Conservation (phyloP, 2,797 vertebrate species). For the Microctenopoma stevenorrisi region DNA sequence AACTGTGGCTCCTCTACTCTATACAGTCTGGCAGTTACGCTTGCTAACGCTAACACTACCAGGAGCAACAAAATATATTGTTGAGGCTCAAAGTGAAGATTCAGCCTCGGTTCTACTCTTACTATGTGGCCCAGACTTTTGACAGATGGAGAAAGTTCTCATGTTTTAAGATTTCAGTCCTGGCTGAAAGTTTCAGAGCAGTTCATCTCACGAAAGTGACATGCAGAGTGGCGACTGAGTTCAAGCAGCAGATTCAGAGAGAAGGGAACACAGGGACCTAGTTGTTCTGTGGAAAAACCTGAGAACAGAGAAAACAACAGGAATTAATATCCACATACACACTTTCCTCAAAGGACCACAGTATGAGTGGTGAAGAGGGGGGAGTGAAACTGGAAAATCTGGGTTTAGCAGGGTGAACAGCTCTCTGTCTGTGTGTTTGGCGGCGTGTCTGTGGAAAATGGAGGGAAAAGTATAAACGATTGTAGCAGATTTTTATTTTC, state of each 20-base stretch:
- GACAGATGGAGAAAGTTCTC: too few relatives aligned
- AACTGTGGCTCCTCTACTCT: too few relatives aligned
- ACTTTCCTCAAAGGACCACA: conserved; percentile 51
- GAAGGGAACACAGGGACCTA: conserved; percentile 16
- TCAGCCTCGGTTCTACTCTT: too few relatives aligned
- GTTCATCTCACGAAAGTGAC: conserved; percentile 1
- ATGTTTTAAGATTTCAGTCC: not conserved
- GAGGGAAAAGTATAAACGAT: conserved; percentile 48
- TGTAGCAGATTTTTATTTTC: conserved; percentile 40
- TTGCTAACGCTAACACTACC: not conserved
- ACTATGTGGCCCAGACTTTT: too few relatives aligned
- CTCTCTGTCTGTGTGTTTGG: conserved; percentile 41
- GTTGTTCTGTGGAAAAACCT: conserved; percentile 19
- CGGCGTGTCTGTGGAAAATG: conserved; percentile 50
- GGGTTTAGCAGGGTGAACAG: conserved; percentile 47
- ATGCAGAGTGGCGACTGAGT: conserved; percentile 1
- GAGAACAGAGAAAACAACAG: conserved; percentile 2
- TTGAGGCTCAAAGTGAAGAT: not conserved
- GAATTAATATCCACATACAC: conserved; percentile 8
- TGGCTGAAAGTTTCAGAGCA: not conserved
- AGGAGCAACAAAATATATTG: not conserved
- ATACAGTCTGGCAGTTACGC: too few relatives aligned
- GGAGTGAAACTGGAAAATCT: conserved; percentile 57
- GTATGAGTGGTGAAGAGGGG: conserved; percentile 51
- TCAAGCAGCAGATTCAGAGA: not conserved